Evolutionary conservation across 2,888 invertebrate species (phyloP).

Genomic region (Eremobia ochroleuca): DNA sequence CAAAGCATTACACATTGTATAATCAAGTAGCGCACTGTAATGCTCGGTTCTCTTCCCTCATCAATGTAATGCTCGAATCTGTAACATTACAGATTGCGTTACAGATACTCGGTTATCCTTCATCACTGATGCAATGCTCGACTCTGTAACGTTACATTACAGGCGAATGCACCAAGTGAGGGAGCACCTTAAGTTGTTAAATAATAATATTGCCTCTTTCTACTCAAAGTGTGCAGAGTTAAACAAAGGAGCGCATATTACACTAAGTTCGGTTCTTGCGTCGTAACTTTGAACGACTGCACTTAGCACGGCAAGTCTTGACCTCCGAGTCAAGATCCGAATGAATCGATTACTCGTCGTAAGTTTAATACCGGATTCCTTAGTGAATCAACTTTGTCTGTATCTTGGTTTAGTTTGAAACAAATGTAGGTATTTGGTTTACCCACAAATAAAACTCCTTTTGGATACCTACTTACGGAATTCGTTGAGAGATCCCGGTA

Average conservation of each 20-base stretch:
- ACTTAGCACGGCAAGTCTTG: conserved; percentile 16
- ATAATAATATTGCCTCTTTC: no score
- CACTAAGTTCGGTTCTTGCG: neutral
- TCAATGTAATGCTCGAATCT: no score
- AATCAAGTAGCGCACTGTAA: no score
- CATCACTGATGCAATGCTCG: no score
- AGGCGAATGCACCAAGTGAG: no score
- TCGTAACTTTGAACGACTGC: conserved; percentile 27
- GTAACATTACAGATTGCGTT: no score
- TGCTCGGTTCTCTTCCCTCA: no score
- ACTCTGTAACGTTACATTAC: no score
- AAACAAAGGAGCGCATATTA: neutral
- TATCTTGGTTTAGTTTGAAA: conserved; percentile 25
- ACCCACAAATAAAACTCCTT: conserved; percentile 27
- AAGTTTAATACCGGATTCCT: conserved; percentile 28
- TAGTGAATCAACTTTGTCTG: conserved; percentile 5
- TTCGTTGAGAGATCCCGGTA: conserved; percentile 1
- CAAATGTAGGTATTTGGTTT: conserved; percentile 19
- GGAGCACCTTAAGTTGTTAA: no score
- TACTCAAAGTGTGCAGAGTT: neutral
- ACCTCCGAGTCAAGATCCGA: conserved; percentile 31
- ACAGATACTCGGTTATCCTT: no score
- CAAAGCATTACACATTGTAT: no score
- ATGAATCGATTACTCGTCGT: conserved; percentile 44
- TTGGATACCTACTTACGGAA: conserved; percentile 13